Percentiles rank a stretch among this genome's conserved stretches.
These are phyloP conservation scores for Phaethon lepturus DNA, from an alignment of 2,113 vertebrate genomes.

Conservation along the genomic window DNA sequence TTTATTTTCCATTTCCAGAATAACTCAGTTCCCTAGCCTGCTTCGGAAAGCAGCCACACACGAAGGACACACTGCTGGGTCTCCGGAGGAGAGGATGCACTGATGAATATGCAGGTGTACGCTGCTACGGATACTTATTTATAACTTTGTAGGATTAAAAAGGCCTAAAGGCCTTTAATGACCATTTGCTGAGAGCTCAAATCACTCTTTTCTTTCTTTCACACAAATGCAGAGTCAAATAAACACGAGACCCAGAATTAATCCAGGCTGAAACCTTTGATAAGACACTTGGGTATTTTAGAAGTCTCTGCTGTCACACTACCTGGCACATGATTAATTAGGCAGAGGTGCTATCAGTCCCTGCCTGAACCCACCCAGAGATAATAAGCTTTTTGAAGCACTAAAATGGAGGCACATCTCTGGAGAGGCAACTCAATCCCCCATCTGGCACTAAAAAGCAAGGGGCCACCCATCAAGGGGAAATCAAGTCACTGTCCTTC, in stretches of 20 bases:
- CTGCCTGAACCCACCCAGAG: not conserved
- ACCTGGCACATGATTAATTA: constrained; percentile 10
- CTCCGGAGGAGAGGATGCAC: not conserved
- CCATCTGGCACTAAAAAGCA: not conserved
- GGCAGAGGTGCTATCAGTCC: not conserved
- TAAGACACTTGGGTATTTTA: constrained; percentile 17
- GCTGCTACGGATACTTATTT: not conserved
- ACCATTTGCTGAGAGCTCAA: not conserved
- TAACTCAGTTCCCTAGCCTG: not conserved
- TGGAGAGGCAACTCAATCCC: not conserved
- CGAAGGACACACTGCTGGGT: not conserved
- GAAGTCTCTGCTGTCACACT: not conserved
- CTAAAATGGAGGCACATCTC: not conserved
- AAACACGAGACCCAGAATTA: not conserved
- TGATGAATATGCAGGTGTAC: not conserved
- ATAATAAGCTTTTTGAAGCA: not conserved
- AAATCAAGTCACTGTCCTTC: not conserved
- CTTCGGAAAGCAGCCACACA: not conserved
- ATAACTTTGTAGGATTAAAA: constrained; percentile 10
- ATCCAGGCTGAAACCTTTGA: constrained; percentile 14
- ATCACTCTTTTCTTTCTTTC: not conserved
- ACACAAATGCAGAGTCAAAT: not conserved
- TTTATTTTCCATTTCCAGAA: not conserved
- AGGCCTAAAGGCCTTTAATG: constrained; percentile 33
- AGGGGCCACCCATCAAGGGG: not conserved